phyloP scores from a whole-genome alignment of 2,888 invertebrate genomes.

The Deilephila porcellus region DNA sequence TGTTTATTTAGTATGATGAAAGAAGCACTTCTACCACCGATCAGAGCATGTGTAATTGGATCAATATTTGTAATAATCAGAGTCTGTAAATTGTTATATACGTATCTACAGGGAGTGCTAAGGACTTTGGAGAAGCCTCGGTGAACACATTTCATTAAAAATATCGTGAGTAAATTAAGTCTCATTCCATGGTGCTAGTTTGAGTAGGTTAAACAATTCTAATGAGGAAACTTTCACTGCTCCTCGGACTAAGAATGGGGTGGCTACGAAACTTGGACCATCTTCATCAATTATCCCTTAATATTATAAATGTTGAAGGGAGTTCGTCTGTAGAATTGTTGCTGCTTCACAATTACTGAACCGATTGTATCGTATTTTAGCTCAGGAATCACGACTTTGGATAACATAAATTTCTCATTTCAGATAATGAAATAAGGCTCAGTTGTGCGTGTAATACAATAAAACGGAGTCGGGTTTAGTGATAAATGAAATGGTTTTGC shows the following conservation, averaged over 20 bases:
- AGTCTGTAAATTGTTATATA: background rate
- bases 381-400: background rate
- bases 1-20: too few relatives aligned
- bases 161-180: slow-evolving; percentile 20
- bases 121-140: background rate
- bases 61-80: background rate
- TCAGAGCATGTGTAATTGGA: too few relatives aligned
- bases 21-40: too few relatives aligned
- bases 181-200: slow-evolving; percentile 32
- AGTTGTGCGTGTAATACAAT: too few relatives aligned
- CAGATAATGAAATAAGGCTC: too few relatives aligned
- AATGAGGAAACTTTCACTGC: slow-evolving; percentile 61
- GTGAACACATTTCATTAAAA: slow-evolving; percentile 14
- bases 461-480: too few relatives aligned
- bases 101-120: background rate
- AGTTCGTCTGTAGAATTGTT: background rate
- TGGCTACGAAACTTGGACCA: slow-evolving; percentile 43
- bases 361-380: background rate
- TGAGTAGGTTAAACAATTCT: slow-evolving; percentile 57
- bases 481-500: too few relatives aligned
- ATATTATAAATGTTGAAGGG: slow-evolving; percentile 6
- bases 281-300: background rate
- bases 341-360: background rate
- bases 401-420: too few relatives aligned
- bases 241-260: slow-evolving; percentile 53